Conservation (phyloP, 1,140 invertebrate genomes). For the Odontomachus brunneus region DNA sequence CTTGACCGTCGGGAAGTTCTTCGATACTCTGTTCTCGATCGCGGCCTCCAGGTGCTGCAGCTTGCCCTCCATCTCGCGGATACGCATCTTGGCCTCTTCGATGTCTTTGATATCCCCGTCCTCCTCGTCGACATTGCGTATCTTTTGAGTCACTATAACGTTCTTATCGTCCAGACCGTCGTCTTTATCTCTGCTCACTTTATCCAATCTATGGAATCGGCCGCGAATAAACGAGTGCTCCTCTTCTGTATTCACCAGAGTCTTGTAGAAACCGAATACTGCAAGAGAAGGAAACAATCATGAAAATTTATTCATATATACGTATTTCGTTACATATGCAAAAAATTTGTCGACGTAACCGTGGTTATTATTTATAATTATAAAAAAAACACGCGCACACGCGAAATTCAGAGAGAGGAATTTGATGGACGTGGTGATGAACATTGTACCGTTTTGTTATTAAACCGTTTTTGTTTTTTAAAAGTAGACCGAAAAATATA, state of each 20-base stretch:
- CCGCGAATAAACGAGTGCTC: constrained; percentile 62
- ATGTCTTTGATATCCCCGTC: constrained; percentile 86
- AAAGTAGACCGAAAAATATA: no score
- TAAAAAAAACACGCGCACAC: not conserved
- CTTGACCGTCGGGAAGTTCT: constrained; percentile 95
- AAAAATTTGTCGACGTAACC: not conserved
- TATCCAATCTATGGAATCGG: constrained; percentile 16
- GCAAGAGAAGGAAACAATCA: constrained; percentile 52
- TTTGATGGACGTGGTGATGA: no score
- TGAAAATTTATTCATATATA: constrained; percentile 3
- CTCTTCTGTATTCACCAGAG: constrained; percentile 78
- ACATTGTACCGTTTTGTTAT: no score
- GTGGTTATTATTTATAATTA: not conserved
- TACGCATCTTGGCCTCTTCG: constrained; percentile 87
- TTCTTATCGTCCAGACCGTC: constrained; percentile 38
- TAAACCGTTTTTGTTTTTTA: no score
- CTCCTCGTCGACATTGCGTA: constrained; percentile 63
- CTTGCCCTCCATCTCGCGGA: constrained; percentile 90
- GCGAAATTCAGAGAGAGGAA: no score
- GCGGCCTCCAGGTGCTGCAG: constrained; percentile 88
- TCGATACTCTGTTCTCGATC: constrained; percentile 88
- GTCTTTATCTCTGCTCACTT: constrained; percentile 30
- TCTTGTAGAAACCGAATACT: constrained; percentile 84
- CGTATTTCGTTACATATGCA: not conserved
- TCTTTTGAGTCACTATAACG: constrained; percentile 56